These are phyloP conservation scores for Perithous albicinctus DNA, from an alignment of 2,888 invertebrate species.

Conservation along the genomic window DNA sequence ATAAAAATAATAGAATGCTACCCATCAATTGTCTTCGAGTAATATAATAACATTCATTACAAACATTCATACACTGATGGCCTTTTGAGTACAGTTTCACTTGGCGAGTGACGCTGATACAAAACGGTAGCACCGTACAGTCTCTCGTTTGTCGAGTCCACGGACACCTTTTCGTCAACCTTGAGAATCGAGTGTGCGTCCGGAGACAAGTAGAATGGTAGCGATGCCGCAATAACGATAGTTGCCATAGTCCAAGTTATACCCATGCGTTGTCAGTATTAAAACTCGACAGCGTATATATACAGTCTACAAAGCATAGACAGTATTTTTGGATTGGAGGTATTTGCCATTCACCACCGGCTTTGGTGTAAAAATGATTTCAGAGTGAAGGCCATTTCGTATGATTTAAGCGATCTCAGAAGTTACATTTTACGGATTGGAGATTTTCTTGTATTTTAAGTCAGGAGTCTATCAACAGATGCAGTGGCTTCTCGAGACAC, in stretches of 20 bases:
- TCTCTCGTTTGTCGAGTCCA: conserved; percentile 32
- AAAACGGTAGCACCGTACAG: background rate
- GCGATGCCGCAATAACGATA: conserved; percentile 42
- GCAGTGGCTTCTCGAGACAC: too few relatives aligned
- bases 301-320: background rate
- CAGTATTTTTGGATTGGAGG: too few relatives aligned
- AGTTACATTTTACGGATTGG: too few relatives aligned
- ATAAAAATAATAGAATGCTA: background rate
- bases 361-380: too few relatives aligned
- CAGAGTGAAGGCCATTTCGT: too few relatives aligned
- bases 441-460: too few relatives aligned
- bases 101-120: background rate
- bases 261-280: background rate
- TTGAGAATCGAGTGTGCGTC: conserved; percentile 46
- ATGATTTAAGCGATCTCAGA: too few relatives aligned
- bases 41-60: too few relatives aligned
- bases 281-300: background rate
- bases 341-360: background rate
- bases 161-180: conserved; percentile 42
- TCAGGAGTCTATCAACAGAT: too few relatives aligned
- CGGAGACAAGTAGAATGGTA: conserved; percentile 32
- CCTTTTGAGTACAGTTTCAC: conserved; percentile 8
- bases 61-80: background rate
- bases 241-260: background rate
- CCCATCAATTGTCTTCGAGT: too few relatives aligned